Conservation (phyloP, 2,888 invertebrate genomes). For the Tetragnatha montana region DNA sequence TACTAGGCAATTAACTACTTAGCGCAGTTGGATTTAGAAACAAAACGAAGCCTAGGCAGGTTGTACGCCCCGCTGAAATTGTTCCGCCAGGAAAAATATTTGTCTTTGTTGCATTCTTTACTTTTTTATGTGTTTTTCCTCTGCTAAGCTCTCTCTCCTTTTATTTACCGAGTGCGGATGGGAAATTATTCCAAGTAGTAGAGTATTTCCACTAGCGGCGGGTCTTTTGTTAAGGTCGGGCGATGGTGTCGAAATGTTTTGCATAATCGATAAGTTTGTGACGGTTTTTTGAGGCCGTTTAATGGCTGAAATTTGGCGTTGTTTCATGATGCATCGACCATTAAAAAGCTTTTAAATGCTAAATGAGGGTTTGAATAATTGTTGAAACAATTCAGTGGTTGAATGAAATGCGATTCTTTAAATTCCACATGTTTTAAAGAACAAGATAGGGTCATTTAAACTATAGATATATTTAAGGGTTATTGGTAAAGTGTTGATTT, state of each 20-base stretch:
- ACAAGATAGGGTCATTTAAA: too few relatives aligned
- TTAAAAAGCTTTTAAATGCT: too few relatives aligned
- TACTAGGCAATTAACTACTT: slow-evolving; percentile 58
- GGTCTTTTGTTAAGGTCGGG: neutral
- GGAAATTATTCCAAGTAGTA: neutral
- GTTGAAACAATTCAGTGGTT: too few relatives aligned
- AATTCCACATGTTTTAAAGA: too few relatives aligned
- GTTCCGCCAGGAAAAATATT: slow-evolving; percentile 33
- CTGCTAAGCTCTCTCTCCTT: neutral
- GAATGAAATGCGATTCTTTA: too few relatives aligned
- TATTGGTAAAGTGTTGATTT: too few relatives aligned
- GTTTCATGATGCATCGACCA: neutral
- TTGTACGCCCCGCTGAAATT: slow-evolving; percentile 29
- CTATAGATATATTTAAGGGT: too few relatives aligned
- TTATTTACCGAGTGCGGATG: slow-evolving; percentile 3
- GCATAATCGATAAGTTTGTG: neutral
- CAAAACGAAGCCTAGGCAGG: slow-evolving; percentile 7
- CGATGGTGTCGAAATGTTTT: neutral
- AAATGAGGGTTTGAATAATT: too few relatives aligned
- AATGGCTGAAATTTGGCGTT: neutral
- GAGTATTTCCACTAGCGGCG: neutral
- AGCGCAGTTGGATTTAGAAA: slow-evolving; percentile 28
- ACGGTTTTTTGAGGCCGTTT: neutral
- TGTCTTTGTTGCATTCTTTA: slow-evolving; percentile 7
- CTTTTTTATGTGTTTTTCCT: slow-evolving; percentile 6